Evolutionary conservation across 2,797 vertebrate species (phyloP).

Genomic region (Pyrocephalus nanus): DNA sequence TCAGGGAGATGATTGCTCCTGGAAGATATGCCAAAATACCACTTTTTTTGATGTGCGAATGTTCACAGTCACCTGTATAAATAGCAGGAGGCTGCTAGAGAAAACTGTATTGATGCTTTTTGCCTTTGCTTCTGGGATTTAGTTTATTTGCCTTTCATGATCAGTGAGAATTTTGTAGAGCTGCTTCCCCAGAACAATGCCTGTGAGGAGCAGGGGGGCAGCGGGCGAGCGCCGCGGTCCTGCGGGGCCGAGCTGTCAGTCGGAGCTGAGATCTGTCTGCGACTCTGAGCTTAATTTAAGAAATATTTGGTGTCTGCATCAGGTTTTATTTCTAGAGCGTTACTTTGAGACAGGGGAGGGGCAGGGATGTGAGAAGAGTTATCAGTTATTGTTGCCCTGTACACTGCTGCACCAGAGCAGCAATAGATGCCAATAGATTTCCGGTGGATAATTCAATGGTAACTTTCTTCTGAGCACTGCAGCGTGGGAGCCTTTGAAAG

Average conservation of each 20-base stretch:
- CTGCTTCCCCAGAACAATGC: not conserved
- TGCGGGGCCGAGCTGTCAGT: not conserved
- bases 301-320: not conserved
- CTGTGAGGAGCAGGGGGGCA: not conserved
- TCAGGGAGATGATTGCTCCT: constrained; percentile 34
- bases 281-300: constrained; percentile 9
- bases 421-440: constrained; percentile 3
- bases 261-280: not conserved
- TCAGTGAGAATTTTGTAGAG: constrained; percentile 8
- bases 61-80: constrained; percentile 54
- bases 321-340: not conserved
- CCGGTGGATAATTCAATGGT: constrained; percentile 46
- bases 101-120: constrained; percentile 1
- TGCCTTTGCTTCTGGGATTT: constrained; percentile 15
- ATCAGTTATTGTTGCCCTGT: not conserved
- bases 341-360: not conserved
- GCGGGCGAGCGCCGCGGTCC: rapidly evolving
- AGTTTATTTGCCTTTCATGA: constrained; percentile 44
- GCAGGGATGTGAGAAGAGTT: not conserved
- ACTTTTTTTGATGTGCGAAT: constrained; percentile 1
- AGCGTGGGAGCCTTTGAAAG: constrained; percentile 63
- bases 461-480: constrained; percentile 27
- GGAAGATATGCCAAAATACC: constrained; percentile 50
- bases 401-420: constrained; percentile 2
- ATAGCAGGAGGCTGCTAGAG: constrained; percentile 30